These are phyloP conservation scores for Malaclemys terrapin DNA, from an alignment of 2,113 vertebrate genomes.

Conservation along the genomic window DNA sequence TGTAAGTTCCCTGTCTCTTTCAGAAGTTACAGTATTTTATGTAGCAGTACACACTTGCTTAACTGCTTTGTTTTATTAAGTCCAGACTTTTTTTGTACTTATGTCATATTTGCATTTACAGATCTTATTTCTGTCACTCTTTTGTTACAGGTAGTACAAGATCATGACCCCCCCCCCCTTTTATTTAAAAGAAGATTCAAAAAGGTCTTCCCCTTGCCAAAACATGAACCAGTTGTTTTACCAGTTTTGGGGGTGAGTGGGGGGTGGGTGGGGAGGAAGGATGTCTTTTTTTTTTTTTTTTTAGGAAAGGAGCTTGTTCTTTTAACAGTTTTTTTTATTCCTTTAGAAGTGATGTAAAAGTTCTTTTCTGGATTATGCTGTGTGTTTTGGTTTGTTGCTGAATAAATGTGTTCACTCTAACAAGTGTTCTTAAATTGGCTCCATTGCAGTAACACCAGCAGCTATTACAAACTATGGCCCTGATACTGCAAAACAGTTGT, in stretches of 20 bases:
- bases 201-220: neutral
- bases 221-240: neutral
- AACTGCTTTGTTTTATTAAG: neutral
- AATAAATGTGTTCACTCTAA: neutral
- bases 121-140: neutral
- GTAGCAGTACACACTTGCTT: neutral
- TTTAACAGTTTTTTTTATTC: neutral
- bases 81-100: neutral
- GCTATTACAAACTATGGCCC: neutral
- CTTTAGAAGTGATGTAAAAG: neutral
- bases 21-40: neutral
- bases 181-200: neutral
- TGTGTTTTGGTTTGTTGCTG: neutral
- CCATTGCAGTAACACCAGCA: neutral
- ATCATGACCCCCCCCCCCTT: neutral
- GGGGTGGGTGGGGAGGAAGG: too few species aligned
- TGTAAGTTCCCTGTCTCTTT: neutral
- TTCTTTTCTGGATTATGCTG: neutral
- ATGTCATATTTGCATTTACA: neutral
- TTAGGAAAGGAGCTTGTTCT: neutral
- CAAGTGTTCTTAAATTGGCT: neutral
- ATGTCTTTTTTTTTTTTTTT: neutral
- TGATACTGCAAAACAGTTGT: too few species aligned
- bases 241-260: neutral
- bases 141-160: neutral